Evolutionary conservation across 2,888 invertebrate genomes (phyloP).

Genomic region (Hanleya hanleyi): DNA sequence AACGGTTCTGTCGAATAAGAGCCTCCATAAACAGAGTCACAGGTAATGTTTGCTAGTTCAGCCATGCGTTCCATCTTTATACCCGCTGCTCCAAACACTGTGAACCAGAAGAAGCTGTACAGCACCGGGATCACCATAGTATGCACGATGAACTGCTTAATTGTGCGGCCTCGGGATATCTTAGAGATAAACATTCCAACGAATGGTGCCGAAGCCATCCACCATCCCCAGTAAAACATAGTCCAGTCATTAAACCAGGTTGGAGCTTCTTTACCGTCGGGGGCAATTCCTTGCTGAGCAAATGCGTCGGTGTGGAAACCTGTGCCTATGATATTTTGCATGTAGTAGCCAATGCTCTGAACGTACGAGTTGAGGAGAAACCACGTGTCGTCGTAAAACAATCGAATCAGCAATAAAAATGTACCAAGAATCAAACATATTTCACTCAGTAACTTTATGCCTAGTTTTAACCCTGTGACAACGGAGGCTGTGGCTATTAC

Average conservation of each 20-base stretch:
- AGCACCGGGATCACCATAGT: neutral
- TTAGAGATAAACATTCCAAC: slow-evolving; percentile 35
- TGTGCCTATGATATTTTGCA: slow-evolving; percentile 19
- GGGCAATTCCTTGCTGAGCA: neutral
- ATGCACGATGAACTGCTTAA: neutral
- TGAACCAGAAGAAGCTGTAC: neutral
- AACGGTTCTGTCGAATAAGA: neutral
- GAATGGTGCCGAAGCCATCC: slow-evolving; percentile 36
- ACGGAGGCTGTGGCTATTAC: slow-evolving; percentile 26
- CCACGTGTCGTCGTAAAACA: slow-evolving; percentile 22
- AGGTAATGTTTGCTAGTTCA: no score
- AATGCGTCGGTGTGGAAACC: no score
- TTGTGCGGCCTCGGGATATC: no score
- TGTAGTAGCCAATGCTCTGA: slow-evolving; percentile 26
- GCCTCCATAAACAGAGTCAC: no score
- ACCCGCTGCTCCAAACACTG: neutral
- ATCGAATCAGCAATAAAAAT: slow-evolving; percentile 27
- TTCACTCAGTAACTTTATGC: slow-evolving; percentile 24
- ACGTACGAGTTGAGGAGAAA: no score
- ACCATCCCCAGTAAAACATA: slow-evolving; percentile 36
- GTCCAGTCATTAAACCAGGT: slow-evolving; percentile 26
- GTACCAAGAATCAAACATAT: slow-evolving; percentile 15
- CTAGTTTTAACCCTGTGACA: slow-evolving; percentile 25
- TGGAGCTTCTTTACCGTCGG: slow-evolving; percentile 22
- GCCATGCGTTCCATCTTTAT: neutral